Evolutionary conservation across 2,113 vertebrate genomes (phyloP).

Genomic region (Ovis canadensis): DNA sequence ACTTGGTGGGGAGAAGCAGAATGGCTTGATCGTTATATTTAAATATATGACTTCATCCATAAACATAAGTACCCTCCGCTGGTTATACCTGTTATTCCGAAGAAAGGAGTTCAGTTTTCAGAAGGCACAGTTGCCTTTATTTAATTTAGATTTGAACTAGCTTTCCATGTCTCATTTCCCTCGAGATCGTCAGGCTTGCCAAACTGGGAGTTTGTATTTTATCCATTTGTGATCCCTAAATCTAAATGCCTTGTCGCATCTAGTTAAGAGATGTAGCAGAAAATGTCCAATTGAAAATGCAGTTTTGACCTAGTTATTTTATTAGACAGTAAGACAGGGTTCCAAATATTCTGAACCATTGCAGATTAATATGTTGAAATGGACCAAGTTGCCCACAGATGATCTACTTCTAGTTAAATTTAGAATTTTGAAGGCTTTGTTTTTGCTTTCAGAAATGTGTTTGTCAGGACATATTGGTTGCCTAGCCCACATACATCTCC

Average conservation of each 20-base stretch:
- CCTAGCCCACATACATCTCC: neutral
- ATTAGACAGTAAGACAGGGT: neutral
- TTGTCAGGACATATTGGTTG: neutral
- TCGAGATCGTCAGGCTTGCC: neutral
- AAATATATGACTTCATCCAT: neutral
- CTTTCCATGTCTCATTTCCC: conserved; percentile 1
- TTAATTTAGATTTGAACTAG: neutral
- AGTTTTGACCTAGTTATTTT: neutral
- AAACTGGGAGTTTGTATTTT: neutral
- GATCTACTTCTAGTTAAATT: neutral
- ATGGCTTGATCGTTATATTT: neutral
- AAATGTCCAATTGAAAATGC: neutral
- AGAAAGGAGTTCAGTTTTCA: neutral
- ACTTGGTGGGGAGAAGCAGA: neutral
- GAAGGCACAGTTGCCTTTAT: neutral
- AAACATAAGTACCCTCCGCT: neutral
- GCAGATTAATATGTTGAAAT: neutral
- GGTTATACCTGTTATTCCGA: neutral
- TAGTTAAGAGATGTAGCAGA: neutral
- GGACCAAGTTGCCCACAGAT: neutral
- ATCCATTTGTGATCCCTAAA: neutral
- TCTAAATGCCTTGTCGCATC: neutral
- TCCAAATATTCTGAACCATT: neutral
- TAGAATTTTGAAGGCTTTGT: neutral
- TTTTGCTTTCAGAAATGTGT: neutral